Base-by-base conservation (phyloP, 2,888 invertebrate genomes). In the Drosophila antonietae region DNA sequence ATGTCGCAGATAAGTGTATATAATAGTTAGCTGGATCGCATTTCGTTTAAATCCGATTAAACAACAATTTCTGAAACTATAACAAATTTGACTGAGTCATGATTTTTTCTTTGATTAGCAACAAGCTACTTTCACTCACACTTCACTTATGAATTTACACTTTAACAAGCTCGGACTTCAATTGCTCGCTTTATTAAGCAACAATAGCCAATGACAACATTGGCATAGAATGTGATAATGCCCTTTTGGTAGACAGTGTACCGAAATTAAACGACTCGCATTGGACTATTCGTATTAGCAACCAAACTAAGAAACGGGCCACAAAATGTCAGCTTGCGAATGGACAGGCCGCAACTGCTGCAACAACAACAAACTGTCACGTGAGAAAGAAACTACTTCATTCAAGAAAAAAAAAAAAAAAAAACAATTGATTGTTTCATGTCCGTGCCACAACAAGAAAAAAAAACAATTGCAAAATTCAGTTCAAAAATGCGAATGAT, bases 321-420 rank as follows among this genome's bases (percentile, higher is more conserved):
- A 62, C 39, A 78, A 68, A 78, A 68, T 73, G 76, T 57, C 68
- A 68, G 68, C 39, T 56, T 49, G 65, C 58, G 47, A 62, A 72
- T 68, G 67, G 66, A 71, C 68, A 55, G 51, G 28, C 49, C 59
- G 35, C 62, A 51, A 71, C 44, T 63, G 33, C 47, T 58, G 47
- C 51, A 53, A 64, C 49, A 44, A 47, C 33, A 56, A 57, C 72
- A 65, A 41, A 18, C 28, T 56, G 41, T 41, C 55, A 56, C 55
- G 41, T 83, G 89, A 81, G 87, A 35, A 77, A 73, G 87, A 35
- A 77, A 73, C 55, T 72, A 63, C 68, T 80, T 78, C 70, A 72
- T 70, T 75, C 75, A 78, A 56, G 44, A 66, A 63, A 64, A 33
- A 37, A 43, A 47, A 35, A 20, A 20, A 20, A 20, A 20, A 41